A percentile compares a stretch with the other conserved stretches of the same genome.
phyloP scores from a whole-genome alignment of 2,113 vertebrate species.

The Castor canadensis region DNA sequence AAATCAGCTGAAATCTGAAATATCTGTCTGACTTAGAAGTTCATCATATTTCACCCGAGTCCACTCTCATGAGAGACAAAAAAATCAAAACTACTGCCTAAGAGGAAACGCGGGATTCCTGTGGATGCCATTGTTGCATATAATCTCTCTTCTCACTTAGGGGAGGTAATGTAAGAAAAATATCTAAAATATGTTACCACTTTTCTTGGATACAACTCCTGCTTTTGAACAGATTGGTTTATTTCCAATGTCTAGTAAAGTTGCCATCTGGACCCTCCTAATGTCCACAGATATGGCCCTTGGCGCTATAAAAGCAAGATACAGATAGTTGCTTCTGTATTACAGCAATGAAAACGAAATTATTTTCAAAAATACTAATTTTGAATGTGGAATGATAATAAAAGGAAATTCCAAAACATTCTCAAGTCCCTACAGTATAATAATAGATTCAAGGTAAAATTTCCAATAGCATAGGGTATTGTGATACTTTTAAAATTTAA shows the following conservation, averaged over 20 bases:
- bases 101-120: not conserved
- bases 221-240: conserved; percentile 17
- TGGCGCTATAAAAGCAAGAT: not conserved
- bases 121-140: rapidly evolving
- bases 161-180: not conserved
- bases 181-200: not conserved
- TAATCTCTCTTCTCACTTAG: not conserved
- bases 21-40: not conserved
- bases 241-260: conserved; percentile 42
- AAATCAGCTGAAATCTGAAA: not conserved
- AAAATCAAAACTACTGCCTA: not conserved
- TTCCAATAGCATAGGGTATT: not conserved
- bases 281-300: conserved; percentile 32
- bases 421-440: not conserved
- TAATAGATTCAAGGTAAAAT: conserved; percentile 6
- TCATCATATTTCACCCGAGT: not conserved
- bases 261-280: conserved; percentile 40
- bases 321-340: not conserved
- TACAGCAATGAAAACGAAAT: not conserved
- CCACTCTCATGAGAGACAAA: not conserved
- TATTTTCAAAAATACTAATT: conserved; percentile 8
- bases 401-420: not conserved
- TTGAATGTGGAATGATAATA: not conserved
- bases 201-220: conserved; percentile 25
- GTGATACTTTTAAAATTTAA: not conserved